A percentile compares a stretch with the other conserved stretches of the same genome.
Evolutionary conservation across 2,888 invertebrate genomes (phyloP).

Genomic region (Masnerella sp.): DNA sequence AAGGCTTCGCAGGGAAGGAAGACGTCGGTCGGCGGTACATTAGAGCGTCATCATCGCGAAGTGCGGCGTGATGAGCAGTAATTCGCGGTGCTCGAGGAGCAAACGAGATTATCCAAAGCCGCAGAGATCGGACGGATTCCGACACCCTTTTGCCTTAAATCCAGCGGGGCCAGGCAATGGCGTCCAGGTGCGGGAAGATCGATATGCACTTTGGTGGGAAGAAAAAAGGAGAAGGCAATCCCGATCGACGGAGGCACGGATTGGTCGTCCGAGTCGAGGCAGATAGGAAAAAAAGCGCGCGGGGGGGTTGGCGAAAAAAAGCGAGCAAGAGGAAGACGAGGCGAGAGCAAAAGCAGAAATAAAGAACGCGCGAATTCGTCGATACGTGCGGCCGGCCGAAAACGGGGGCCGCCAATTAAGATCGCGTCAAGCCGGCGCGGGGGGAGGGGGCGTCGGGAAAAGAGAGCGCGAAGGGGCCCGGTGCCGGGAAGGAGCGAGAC

Average conservation of each 20-base stretch:
- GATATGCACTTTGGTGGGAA: constrained; percentile 62
- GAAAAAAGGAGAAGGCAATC: constrained; percentile 62
- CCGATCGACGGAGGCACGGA: constrained; percentile 62
- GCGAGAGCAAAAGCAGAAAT: constrained; percentile 59
- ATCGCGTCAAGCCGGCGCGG: too few relatives aligned
- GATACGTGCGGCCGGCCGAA: constrained; percentile 42
- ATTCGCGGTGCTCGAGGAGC: constrained; percentile 57
- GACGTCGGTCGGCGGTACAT: constrained; percentile 41
- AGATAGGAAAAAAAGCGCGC: constrained; percentile 59
- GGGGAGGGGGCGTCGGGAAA: not conserved
- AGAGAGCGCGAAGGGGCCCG: not conserved
- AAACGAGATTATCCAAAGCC: constrained; percentile 60
- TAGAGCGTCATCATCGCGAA: constrained; percentile 53
- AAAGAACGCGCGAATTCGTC: constrained; percentile 56
- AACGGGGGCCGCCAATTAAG: constrained; percentile 22
- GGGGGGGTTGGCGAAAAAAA: constrained; percentile 55
- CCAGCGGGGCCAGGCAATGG: constrained; percentile 62
- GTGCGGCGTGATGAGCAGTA: constrained; percentile 54
- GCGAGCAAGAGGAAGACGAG: constrained; percentile 44
- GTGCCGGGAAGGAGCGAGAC: constrained; percentile 32
- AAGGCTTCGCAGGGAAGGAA: too few relatives aligned
- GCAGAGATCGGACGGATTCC: constrained; percentile 62
- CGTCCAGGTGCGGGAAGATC: constrained; percentile 63
- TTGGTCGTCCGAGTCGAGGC: constrained; percentile 60
- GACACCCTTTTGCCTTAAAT: constrained; percentile 62